Conservation (phyloP, 2,888 invertebrate species). For the Caenorhabditis sp. region DNA sequence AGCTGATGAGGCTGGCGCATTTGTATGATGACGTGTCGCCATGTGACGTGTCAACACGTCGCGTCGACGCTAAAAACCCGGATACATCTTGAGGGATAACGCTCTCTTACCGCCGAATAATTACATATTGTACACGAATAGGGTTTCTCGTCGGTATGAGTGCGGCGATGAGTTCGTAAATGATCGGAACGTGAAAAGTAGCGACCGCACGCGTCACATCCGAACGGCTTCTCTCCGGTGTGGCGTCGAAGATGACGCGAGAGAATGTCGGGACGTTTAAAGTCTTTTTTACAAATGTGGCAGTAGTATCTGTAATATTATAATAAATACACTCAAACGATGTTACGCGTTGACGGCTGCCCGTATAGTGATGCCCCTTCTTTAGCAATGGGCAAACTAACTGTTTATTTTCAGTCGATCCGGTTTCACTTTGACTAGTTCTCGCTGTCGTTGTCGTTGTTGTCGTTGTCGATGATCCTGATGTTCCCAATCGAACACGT, state of each 20-base stretch:
- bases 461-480: conserved; percentile 26
- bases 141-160: conserved; percentile 69
- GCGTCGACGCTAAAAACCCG: conserved; percentile 55
- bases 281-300: conserved; percentile 64
- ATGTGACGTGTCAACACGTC: conserved; percentile 69
- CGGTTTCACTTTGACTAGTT: conserved; percentile 17
- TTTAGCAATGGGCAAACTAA: background rate
- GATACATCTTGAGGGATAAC: background rate
- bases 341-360: no score
- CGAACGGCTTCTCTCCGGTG: conserved; percentile 69
- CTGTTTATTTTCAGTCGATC: conserved; percentile 14
- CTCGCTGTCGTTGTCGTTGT: conserved; percentile 1
- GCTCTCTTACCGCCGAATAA: conserved; percentile 67
- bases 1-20: conserved; percentile 39
- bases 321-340: no score
- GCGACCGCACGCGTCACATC: conserved; percentile 63
- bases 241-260: conserved; percentile 66
- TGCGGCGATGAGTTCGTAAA: conserved; percentile 57
- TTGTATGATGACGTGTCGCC: conserved; percentile 64
- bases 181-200: conserved; percentile 67
- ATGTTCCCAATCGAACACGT: conserved; percentile 34
- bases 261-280: conserved; percentile 66
- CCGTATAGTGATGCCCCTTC: no score
- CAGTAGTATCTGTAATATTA: conserved; percentile 45
- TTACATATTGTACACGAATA: conserved; percentile 64